Base-by-base conservation (phyloP, 2,888 invertebrate genomes). In the Pandemis heparana region DNA sequence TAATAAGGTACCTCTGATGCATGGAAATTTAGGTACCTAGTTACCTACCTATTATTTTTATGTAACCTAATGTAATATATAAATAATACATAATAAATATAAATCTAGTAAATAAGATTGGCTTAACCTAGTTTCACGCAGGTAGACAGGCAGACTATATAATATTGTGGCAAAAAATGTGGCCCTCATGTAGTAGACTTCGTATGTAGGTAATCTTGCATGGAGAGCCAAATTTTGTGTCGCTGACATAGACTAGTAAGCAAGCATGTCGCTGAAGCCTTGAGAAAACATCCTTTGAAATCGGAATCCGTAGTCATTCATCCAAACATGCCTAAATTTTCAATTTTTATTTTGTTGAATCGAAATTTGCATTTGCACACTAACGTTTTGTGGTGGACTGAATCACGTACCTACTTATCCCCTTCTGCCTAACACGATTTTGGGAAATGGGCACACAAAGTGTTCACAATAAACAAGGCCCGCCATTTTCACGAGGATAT, bases 1-100 rank as follows among this genome's bases (percentile, higher is more conserved):
- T n/a, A n/a, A n/a, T n/a, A n/a, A n/a, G n/a, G n/a, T 48, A 46
- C 64, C 46, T 32, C 59, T 46, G 51, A n/a, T 32, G 14, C 38
- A 56, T 14, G 41, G 32, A 32, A 64, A 59, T 38, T 16, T 51
- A 48, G 10, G n/a, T 56, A 56, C 10, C 23, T 10, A 12, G 23
- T 12, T 56, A 56, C 23, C 23, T 10, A 12, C 56, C 23, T 56
- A 56, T 56, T n/a, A 10, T 23, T 56, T 56, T 56, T 56, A 23
- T 56, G 12, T 56, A 18, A 18, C 51, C 18, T 16, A n/a, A n/a
- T n/a, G 16, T 16, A 53, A 16, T n/a, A n/a, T n/a, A n/a, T n/a
- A n/a, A n/a, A n/a, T n/a, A n/a, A 4, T 32, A 32, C 1, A 23
- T 48, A n/a, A 48, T 18, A 48, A 9, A 18, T 18, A 18, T 53